Evolutionary conservation across 2,113 vertebrate species (phyloP).

Genomic region (Sander vitreus): DNA sequence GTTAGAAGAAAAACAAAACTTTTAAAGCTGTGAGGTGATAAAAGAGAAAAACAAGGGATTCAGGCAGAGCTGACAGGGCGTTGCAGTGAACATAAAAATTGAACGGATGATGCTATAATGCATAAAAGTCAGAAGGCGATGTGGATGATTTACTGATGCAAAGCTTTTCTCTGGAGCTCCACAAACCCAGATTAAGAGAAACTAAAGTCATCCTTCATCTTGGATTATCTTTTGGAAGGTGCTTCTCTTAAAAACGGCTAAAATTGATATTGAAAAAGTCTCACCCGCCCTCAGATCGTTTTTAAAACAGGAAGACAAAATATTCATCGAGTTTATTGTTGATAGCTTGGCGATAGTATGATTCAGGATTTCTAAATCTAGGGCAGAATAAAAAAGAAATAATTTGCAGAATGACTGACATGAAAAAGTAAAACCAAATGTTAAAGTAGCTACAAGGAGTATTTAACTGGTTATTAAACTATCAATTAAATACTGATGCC

Average conservation of each 20-base stretch:
- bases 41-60: conserved; percentile 16
- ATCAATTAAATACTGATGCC: no score
- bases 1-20: conserved; percentile 36
- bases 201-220: conserved; percentile 51
- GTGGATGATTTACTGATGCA: conserved; percentile 27
- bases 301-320: no score
- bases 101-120: neutral
- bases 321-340: neutral
- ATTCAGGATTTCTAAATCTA: no score
- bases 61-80: neutral
- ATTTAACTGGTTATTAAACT: no score
- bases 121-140: conserved; percentile 20
- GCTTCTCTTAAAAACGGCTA: neutral
- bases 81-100: conserved; percentile 3
- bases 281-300: no score
- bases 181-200: conserved; percentile 45
- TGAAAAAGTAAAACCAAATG: no score
- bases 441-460: no score
- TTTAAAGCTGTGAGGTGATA: conserved; percentile 16
- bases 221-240: conserved; percentile 24
- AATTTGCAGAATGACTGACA: no score
- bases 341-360: no score
- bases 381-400: no score
- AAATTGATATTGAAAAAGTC: neutral
- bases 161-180: conserved; percentile 18